Evolutionary conservation across 2,113 vertebrate genomes (phyloP).

Genomic region (Microcebus murinus): DNA sequence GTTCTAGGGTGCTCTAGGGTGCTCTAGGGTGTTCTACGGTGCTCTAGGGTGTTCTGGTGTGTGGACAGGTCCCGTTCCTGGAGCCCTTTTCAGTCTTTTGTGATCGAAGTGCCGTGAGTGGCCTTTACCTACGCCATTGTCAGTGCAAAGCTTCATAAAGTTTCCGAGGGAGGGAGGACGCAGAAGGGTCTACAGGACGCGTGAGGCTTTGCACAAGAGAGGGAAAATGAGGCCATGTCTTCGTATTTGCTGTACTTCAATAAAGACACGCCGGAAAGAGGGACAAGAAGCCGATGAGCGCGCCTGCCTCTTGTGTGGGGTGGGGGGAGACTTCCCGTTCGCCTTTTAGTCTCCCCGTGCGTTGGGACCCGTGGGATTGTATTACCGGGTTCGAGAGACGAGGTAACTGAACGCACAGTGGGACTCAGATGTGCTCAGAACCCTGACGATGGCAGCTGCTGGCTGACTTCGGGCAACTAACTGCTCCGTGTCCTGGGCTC

Average conservation of each 20-base stretch:
- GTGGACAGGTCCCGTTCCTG: background rate
- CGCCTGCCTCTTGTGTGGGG: background rate
- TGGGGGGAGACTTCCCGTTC: background rate
- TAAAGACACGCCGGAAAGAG: background rate
- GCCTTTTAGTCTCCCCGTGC: background rate
- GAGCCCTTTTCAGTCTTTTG: background rate
- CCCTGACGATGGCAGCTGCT: background rate
- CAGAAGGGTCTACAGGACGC: background rate
- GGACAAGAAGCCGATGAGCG: background rate
- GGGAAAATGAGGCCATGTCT: background rate
- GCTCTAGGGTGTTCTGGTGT: background rate
- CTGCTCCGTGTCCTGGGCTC: background rate
- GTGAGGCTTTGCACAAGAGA: background rate
- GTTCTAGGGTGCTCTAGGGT: background rate
- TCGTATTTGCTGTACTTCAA: background rate
- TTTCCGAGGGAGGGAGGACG: background rate
- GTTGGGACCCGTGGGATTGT: background rate
- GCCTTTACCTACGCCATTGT: accelerated
- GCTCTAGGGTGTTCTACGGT: background rate
- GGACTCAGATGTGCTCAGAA: background rate
- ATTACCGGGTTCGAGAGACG: background rate
- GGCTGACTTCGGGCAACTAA: background rate
- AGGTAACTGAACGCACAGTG: background rate
- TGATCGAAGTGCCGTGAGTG: background rate
- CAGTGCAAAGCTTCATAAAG: background rate